A percentile compares a stretch with the other conserved stretches of the same genome.
phyloP scores from a whole-genome alignment of 2,888 invertebrate genomes.

The Selenia dentaria region DNA sequence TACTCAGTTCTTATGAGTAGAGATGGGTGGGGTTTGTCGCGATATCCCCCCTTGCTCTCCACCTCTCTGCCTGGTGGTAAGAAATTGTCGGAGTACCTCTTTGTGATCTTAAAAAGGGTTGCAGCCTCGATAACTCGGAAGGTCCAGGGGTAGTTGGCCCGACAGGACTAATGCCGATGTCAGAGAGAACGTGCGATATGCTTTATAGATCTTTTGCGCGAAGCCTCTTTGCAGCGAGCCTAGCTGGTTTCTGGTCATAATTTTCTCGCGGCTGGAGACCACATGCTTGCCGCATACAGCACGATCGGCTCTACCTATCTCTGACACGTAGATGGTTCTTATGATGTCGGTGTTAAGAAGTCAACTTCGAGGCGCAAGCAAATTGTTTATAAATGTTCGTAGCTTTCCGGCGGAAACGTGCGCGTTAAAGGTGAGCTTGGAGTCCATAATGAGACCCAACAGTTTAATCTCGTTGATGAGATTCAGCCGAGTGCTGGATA shows the following conservation, averaged over 20 bases:
- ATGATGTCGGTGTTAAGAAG: constrained; percentile 6
- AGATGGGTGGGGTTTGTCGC: no score
- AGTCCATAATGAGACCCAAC: no score
- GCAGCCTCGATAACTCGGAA: neutral
- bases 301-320: constrained; percentile 22
- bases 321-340: constrained; percentile 16
- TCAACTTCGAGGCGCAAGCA: constrained; percentile 4
- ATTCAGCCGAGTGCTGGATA: no score
- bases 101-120: neutral
- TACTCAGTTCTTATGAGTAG: no score
- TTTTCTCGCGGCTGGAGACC: constrained; percentile 11
- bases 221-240: no score
- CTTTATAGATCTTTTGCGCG: no score
- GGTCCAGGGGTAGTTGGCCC: neutral
- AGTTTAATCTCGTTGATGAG: no score
- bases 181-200: no score
- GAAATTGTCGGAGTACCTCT: neutral
- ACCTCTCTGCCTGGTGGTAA: neutral
- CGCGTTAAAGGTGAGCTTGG: neutral
- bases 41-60: neutral
- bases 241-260: no score
- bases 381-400: constrained; percentile 16
- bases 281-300: constrained; percentile 23
- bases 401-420: constrained; percentile 10
- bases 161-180: no score